Evolutionary conservation across 2,888 invertebrate species (phyloP).

Genomic region (Metellina segmentata): DNA sequence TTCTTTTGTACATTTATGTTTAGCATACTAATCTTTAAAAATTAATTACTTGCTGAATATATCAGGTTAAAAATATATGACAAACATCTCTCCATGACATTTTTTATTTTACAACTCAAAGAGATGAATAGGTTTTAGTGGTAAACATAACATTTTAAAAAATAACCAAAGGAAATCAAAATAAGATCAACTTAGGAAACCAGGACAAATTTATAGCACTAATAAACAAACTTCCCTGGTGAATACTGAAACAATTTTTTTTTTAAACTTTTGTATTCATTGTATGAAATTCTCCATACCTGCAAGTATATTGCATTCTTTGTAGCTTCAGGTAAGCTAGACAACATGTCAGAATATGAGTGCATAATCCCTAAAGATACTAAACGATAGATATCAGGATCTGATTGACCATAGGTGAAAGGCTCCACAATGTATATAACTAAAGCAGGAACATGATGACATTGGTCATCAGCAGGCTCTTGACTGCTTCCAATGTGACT

Average conservation of each 20-base stretch:
- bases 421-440: slow-evolving; percentile 98
- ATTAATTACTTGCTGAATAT: no score
- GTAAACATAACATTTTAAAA: no score
- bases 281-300: slow-evolving; percentile 81
- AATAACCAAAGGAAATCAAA: no score
- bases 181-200: no score
- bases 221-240: not conserved
- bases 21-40: no score
- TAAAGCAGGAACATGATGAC: slow-evolving; percentile 89
- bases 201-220: no score
- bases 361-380: slow-evolving; percentile 91
- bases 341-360: slow-evolving; percentile 90
- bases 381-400: slow-evolving; percentile 87
- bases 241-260: no score
- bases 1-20: no score
- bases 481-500: slow-evolving; percentile 19
- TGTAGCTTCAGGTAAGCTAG: slow-evolving; percentile 88
- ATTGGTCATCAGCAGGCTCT: slow-evolving; percentile 76
- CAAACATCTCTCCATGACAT: no score
- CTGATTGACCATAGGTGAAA: slow-evolving; percentile 88
- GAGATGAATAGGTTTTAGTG: no score
- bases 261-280: not conserved
- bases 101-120: no score
- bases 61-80: no score
- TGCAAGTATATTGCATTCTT: slow-evolving; percentile 90